phyloP scores from a whole-genome alignment of 1,140 invertebrate genomes.

The Drosophila erecta region DNA sequence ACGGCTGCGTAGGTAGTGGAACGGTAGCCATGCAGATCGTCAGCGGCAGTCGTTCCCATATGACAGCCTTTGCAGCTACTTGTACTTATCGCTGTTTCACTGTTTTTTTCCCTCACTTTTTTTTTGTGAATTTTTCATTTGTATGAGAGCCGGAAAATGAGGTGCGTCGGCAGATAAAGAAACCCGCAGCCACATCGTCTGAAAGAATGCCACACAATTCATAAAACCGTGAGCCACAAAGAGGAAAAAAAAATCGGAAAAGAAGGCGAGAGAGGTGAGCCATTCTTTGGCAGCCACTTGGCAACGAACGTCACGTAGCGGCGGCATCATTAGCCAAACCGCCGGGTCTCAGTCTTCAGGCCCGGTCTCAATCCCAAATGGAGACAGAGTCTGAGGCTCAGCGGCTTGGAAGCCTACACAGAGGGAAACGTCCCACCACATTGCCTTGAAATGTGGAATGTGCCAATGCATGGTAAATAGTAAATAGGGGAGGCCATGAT shows the following conservation, averaged over 20 bases:
- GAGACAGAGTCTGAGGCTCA: constrained; percentile 26
- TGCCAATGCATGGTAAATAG: background rate
- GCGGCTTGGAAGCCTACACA: constrained; percentile 4
- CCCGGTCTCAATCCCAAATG: constrained; percentile 23
- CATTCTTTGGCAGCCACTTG: constrained; percentile 75
- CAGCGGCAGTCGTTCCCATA: constrained; percentile 42
- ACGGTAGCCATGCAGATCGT: constrained; percentile 49
- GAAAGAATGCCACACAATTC: constrained; percentile 75
- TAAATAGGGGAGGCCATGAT: background rate
- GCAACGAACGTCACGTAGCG: constrained; percentile 78
- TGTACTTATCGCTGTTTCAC: constrained; percentile 45
- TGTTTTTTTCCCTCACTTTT: constrained; percentile 10
- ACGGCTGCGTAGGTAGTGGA: constrained; percentile 35
- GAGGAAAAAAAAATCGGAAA: constrained; percentile 26
- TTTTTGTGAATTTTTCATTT: constrained; percentile 46
- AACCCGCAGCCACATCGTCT: constrained; percentile 46
- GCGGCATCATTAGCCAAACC: constrained; percentile 78
- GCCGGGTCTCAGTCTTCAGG: constrained; percentile 36
- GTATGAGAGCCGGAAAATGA: constrained; percentile 74
- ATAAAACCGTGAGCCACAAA: constrained; percentile 52
- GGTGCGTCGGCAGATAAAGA: constrained; percentile 75
- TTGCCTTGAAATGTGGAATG: too few species aligned
- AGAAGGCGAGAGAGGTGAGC: constrained; percentile 45
- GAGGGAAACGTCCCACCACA: background rate
- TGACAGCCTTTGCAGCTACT: constrained; percentile 38